Evolutionary conservation across 2,113 vertebrate species (phyloP).

Genomic region (Macquaria ambigua): DNA sequence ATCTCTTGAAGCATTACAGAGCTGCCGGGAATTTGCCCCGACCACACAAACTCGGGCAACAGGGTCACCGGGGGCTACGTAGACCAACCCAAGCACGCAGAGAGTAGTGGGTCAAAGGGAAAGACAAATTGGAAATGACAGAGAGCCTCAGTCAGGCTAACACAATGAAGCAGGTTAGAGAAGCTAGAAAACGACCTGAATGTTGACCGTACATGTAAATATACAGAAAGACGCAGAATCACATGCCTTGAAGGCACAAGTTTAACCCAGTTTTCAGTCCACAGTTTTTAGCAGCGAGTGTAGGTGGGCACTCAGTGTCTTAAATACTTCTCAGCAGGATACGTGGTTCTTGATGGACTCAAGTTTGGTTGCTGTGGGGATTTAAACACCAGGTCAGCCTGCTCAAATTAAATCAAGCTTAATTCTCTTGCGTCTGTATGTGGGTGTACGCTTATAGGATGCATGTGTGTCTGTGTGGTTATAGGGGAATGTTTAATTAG

Average conservation of each 20-base stretch:
- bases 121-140: constrained; percentile 38
- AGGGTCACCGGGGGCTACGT: constrained; percentile 49
- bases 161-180: constrained; percentile 3
- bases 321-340: constrained; percentile 40
- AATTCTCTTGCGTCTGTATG: constrained; percentile 49
- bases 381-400: constrained; percentile 54
- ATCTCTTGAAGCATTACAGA: constrained; percentile 76
- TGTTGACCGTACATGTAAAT: constrained; percentile 25
- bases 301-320: constrained; percentile 19
- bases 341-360: constrained; percentile 24
- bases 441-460: constrained; percentile 15
- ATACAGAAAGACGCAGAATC: neutral
- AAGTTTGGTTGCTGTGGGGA: constrained; percentile 50
- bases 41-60: constrained; percentile 61
- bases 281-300: constrained; percentile 10
- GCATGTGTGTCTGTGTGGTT: constrained; percentile 1
- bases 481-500: constrained; percentile 43
- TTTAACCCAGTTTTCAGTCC: constrained; percentile 36
- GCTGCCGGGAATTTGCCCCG: constrained; percentile 73
- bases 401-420: constrained; percentile 66
- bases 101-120: constrained; percentile 52
- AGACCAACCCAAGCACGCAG: constrained; percentile 34
- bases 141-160: constrained; percentile 8
- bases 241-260: neutral
- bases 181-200: constrained; percentile 22